Evolutionary conservation across 1,140 invertebrate genomes (phyloP), one percentile per base, ranked within the genome.

Genomic region (Elymnias hypermnestra): DNA sequence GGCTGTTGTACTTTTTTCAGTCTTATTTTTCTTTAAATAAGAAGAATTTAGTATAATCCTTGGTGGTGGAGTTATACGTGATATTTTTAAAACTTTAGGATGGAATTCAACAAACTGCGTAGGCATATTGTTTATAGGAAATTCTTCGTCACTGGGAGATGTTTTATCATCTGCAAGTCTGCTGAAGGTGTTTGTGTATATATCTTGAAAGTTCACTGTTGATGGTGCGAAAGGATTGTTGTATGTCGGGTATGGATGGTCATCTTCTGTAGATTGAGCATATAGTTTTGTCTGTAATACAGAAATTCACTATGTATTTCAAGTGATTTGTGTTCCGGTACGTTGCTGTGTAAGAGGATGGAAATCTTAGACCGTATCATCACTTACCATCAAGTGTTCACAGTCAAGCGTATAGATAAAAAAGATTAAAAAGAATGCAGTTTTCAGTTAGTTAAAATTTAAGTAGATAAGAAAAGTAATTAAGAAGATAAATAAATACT

Each of bases 121-220:
- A 0, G 48, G 44, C 0, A 61, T 38, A 1, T 42, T 63, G 17
- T 41, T 50, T 0, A 58, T 6, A 4, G 44, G 43, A 4, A 58
- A 40, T 2, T 65, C 57, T 2, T 66, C 62, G 7, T 60, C 46
- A 6, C 14, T 9, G 14, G 10, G 26, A 19, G n/a, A 18, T 36
- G 13, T 21, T 8, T 37, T 19, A 5, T 38, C 33, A 10, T 9
- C 13, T 25, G 9, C 10, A 36, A n/a, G 1, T 63, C 51, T 12
- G 49, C 53, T n/a, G 41, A 46, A 10, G 38, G 21, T 14, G 39
- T 22, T 21, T 9, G 58, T 47, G 31, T 62, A 70, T 9, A 67
- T 60, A 13, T 74, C 71, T 26, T 72, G 57, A 17, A 72, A 65
- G 38, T 67, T 61, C 1, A 63, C 39, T 0, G 62, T 53, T 3